These are phyloP conservation scores for Etheostoma nigrum DNA, from an alignment of 2,797 vertebrate species.

Conservation along the genomic window DNA sequence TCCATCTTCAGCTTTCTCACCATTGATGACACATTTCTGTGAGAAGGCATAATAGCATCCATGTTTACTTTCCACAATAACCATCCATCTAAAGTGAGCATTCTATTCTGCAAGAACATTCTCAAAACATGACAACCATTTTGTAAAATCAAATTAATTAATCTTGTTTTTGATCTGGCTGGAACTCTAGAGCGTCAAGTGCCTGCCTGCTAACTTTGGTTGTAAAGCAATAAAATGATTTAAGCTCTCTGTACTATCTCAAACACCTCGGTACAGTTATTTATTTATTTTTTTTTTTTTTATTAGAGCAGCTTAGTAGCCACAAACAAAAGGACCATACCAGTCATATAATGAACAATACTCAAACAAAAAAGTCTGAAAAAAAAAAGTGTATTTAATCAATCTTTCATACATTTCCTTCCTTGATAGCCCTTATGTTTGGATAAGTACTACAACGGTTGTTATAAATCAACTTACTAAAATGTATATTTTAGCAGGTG, in stretches of 20 bases:
- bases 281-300: not conserved
- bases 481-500: not conserved
- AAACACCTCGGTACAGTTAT: too few relatives aligned
- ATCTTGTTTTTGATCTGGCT: conserved; percentile 1
- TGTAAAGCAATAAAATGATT: not conserved
- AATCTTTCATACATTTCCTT: not conserved
- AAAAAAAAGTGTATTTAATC: too few relatives aligned
- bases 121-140: not conserved
- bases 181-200: not conserved
- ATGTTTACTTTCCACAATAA: conserved; percentile 13
- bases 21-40: conserved; percentile 9
- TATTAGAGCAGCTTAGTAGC: not conserved
- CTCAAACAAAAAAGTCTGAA: too few relatives aligned
- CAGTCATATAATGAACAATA: too few relatives aligned
- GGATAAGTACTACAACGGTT: not conserved
- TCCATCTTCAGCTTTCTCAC: conserved; percentile 12
- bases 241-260: not conserved
- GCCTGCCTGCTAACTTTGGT: not conserved
- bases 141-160: conserved; percentile 18
- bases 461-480: not conserved
- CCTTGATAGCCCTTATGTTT: not conserved
- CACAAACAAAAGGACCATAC: not conserved
- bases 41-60: conserved; percentile 2
- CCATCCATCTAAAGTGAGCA: conserved; percentile 25
- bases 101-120: conserved; percentile 6